These are phyloP conservation scores for Caenorhabditis sp. DNA, from an alignment of 2,888 invertebrate species.

Conservation along the genomic window DNA sequence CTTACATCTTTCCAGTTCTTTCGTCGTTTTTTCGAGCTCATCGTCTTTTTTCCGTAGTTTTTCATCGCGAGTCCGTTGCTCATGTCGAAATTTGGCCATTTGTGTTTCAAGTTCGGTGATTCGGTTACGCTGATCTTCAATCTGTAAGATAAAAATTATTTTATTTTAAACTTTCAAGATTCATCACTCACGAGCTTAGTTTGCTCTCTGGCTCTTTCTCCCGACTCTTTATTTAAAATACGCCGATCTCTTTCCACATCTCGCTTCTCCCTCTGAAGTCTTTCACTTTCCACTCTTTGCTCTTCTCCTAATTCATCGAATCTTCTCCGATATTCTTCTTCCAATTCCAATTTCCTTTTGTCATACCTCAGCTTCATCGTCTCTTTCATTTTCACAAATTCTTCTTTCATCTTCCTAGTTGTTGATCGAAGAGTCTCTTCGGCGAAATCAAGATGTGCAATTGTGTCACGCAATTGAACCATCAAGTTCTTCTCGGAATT, in stretches of 20 bases:
- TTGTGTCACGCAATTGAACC: constrained; percentile 27
- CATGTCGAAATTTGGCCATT: constrained; percentile 11
- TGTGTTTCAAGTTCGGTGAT: constrained; percentile 7
- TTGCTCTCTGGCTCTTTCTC: not conserved
- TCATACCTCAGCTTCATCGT: not conserved
- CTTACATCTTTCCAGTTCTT: constrained; percentile 7
- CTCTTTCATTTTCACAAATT: constrained; percentile 6
- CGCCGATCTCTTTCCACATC: constrained; percentile 24
- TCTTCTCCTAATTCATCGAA: constrained; percentile 17
- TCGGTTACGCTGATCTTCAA: constrained; percentile 12
- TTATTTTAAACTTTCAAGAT: not conserved
- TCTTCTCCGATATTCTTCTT: constrained; percentile 6
- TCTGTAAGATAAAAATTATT: constrained; percentile 16
- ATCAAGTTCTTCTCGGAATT: constrained; percentile 7
- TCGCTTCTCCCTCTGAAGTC: constrained; percentile 12
- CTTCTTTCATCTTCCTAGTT: not conserved
- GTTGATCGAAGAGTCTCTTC: constrained; percentile 8
- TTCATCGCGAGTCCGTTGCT: constrained; percentile 17
- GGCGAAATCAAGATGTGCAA: constrained; percentile 31
- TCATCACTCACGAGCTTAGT: not conserved
- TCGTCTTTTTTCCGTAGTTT: constrained; percentile 20
- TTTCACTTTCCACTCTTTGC: not conserved
- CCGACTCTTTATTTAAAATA: not conserved
- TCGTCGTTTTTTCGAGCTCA: constrained; percentile 13
- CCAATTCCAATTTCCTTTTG: constrained; percentile 1